Evolutionary conservation across 2,797 vertebrate genomes (phyloP).

Genomic region (Phoeniculus purpureus): DNA sequence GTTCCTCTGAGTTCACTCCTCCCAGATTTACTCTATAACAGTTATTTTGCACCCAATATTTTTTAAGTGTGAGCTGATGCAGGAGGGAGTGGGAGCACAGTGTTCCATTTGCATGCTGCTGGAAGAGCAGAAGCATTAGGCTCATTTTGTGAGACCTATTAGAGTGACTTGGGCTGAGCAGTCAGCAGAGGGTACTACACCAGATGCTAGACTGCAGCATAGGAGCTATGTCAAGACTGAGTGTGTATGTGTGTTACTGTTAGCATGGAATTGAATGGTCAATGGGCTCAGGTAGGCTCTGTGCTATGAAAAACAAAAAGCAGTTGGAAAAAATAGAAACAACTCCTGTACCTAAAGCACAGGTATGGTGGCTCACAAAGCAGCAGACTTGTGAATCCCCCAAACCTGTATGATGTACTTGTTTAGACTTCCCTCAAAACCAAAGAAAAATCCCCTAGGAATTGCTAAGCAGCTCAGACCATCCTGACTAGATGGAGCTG

Average conservation of each 20-base stretch:
- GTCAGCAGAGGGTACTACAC: neutral
- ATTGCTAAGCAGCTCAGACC: neutral
- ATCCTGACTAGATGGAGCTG: neutral
- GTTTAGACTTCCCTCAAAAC: too few relatives aligned
- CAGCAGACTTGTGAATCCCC: neutral
- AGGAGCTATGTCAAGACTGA: neutral
- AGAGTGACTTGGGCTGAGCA: too few relatives aligned
- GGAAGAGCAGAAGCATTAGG: neutral
- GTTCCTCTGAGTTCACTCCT: neutral
- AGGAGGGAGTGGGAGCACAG: neutral
- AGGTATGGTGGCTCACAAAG: neutral
- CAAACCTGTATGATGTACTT: fast-evolving
- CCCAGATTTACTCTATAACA: fast-evolving
- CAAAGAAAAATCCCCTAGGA: neutral
- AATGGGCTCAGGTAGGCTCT: neutral
- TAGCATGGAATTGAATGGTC: neutral
- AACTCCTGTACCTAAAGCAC: neutral
- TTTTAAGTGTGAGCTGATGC: neutral
- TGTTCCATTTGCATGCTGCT: neutral
- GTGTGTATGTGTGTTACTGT: neutral
- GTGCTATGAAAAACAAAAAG: too few relatives aligned
- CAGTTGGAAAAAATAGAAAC: neutral
- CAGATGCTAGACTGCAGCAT: neutral
- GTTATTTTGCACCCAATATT: neutral
- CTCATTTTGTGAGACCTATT: neutral